Conservation (phyloP, 1,140 invertebrate genomes). For the Probaryconus sp. region DNA sequence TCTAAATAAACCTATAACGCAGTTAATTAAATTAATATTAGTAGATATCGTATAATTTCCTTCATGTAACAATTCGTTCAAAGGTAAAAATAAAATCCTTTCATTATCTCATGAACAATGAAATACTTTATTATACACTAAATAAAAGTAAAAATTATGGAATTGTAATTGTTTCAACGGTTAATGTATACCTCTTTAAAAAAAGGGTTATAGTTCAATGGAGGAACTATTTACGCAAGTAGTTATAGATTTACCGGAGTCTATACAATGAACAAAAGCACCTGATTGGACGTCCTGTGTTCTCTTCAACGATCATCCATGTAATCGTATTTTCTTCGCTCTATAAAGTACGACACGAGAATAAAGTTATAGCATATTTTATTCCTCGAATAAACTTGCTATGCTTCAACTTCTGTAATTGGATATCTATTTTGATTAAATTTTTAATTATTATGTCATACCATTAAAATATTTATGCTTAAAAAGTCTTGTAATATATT, state of each 20-base stretch:
- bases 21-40: too few species aligned
- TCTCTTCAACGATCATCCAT: slow-evolving; percentile 50
- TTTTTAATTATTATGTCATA: slow-evolving; percentile 18
- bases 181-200: slow-evolving; percentile 18
- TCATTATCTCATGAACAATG: too few species aligned
- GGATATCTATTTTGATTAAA: slow-evolving; percentile 15
- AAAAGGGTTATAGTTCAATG: slow-evolving; percentile 28
- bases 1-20: too few species aligned
- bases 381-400: slow-evolving; percentile 39
- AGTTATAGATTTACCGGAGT: slow-evolving; percentile 52
- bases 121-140: too few species aligned
- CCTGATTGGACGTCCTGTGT: slow-evolving; percentile 47
- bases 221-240: slow-evolving; percentile 51
- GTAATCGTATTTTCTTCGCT: slow-evolving; percentile 57
- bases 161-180: slow-evolving; percentile 4
- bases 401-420: background rate
- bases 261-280: slow-evolving; percentile 49
- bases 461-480: too few species aligned
- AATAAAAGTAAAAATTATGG: too few species aligned
- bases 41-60: too few species aligned
- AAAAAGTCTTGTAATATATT: too few species aligned
- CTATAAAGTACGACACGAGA: slow-evolving; percentile 50
- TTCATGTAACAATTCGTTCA: too few species aligned
- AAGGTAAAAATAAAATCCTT: too few species aligned
- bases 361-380: slow-evolving; percentile 53